Conservation (phyloP, 1,140 invertebrate species). For the Drosophila tani region DNA sequence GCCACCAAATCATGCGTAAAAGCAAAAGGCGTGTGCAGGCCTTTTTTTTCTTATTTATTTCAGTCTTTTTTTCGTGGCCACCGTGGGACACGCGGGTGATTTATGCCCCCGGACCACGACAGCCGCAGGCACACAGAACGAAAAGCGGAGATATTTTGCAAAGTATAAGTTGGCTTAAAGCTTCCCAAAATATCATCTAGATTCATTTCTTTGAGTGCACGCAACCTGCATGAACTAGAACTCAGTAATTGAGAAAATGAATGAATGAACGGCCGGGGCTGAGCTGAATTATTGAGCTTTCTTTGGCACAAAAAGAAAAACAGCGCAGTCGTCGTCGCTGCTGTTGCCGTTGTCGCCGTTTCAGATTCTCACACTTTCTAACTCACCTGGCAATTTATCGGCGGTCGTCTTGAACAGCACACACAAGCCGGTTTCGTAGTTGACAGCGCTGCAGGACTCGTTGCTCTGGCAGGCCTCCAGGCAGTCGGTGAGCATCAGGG, state of each 20-base stretch:
- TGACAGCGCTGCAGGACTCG: conserved; percentile 95
- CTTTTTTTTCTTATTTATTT: conserved; percentile 13
- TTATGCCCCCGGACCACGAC: conserved; percentile 66
- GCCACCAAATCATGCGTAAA: conserved; percentile 78
- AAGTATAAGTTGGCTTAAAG: not conserved
- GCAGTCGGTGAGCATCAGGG: conserved; percentile 96
- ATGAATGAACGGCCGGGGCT: conserved; percentile 44
- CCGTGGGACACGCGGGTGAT: conserved; percentile 63
- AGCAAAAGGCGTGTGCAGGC: conserved; percentile 63
- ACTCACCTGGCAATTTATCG: conserved; percentile 93
- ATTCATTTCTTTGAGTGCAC: not conserved
- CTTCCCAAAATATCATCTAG: not conserved
- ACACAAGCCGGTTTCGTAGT: conserved; percentile 98
- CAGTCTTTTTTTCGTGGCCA: conserved; percentile 46
- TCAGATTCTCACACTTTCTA: conserved; percentile 80
- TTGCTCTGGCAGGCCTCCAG: conserved; percentile 95
- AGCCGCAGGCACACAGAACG: conserved; percentile 8
- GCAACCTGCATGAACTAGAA: conserved; percentile 71
- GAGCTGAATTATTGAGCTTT: conserved; percentile 80
- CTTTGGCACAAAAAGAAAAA: conserved; percentile 74
- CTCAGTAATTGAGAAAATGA: conserved; percentile 79
- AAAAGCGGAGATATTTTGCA: not conserved
- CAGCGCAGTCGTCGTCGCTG: conserved; percentile 22
- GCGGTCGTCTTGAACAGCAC: conserved; percentile 96
- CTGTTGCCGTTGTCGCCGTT: conserved; percentile 18